phyloP scores from a whole-genome alignment of 2,888 invertebrate species.

The Himalopsyche kuldschensis region DNA sequence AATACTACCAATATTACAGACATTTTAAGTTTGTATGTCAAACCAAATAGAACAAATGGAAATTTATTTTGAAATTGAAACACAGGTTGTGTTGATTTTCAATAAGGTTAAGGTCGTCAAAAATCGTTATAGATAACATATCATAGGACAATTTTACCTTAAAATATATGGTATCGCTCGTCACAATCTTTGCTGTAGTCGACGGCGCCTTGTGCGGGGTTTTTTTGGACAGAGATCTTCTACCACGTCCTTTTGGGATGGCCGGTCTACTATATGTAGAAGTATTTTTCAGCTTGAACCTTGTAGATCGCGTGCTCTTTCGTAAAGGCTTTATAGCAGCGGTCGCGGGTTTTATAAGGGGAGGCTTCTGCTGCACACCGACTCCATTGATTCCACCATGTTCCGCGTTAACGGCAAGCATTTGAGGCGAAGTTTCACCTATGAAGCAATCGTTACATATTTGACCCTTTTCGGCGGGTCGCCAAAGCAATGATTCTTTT shows the following conservation, averaged over 20 bases:
- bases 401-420: constrained; percentile 39
- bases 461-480: constrained; percentile 71
- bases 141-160: constrained; percentile 53
- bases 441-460: constrained; percentile 76
- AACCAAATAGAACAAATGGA: too few relatives aligned
- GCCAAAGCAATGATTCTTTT: constrained; percentile 75
- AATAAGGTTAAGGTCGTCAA: too few relatives aligned
- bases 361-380: constrained; percentile 45
- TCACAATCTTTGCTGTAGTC: constrained; percentile 79
- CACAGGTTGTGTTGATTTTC: too few relatives aligned
- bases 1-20: too few relatives aligned
- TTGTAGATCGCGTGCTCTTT: constrained; percentile 61
- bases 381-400: constrained; percentile 43
- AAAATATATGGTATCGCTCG: constrained; percentile 77
- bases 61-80: too few relatives aligned
- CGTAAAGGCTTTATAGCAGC: constrained; percentile 59
- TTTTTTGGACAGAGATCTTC: constrained; percentile 77
- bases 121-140: too few relatives aligned
- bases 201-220: constrained; percentile 79
- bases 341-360: constrained; percentile 52
- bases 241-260: constrained; percentile 69
- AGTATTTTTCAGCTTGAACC: constrained; percentile 58
- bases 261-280: constrained; percentile 42
- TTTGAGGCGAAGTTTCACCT: constrained; percentile 50
- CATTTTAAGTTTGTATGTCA: too few relatives aligned